Evolutionary conservation across 2,113 vertebrate genomes (phyloP), one percentile per base, ranked within the genome.

Genomic region (Rhinopomastus cyanomelas): DNA sequence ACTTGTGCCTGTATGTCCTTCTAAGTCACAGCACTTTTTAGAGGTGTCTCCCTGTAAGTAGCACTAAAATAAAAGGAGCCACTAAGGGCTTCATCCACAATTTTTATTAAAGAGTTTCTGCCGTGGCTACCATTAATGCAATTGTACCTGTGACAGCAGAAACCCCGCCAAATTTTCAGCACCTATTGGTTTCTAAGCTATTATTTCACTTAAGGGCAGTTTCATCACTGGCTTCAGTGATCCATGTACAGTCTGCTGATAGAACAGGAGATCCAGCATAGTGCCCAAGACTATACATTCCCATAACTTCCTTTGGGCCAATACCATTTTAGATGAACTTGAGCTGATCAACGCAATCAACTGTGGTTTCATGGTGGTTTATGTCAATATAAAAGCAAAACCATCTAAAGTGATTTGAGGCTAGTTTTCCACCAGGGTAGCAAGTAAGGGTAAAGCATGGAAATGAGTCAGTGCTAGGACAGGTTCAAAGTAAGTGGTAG

Each of bases 71-170:
- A 83, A 77, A 16, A 13, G n/a, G 21, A 92, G 37, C 36, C 71
- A 76, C 62, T 73, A 81, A 64, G 22, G 2, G 69, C 51, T 39
- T 73, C 69, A 72, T 49, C 59, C 65, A 84, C 72, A 34, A 37
- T 59, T 89, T 77, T 42, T 89, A 87, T n/a, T 82, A 65, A 65
- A 86, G 88, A 56, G 42, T 62, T 94, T 86, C 74, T 90, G 55
- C 23, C 23, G 2, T 19, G 13, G 37, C 46, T 76, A 68, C 32
- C 46, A 59, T 85, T 92, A 76, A 79, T 16, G 53, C 32, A 83
- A 53, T 79, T 62, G n/a, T 7, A 90, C 32, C 62, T 66, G 4
- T 5, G 13, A 60, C 49, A 85, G 74, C 44, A 76, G 13, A 92
- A 84, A 44, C 55, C 36, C 72, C 1, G 4, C 34, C 49, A 75